Base-by-base conservation (phyloP, 2,113 vertebrate genomes). In the Vidua chalybeata region DNA sequence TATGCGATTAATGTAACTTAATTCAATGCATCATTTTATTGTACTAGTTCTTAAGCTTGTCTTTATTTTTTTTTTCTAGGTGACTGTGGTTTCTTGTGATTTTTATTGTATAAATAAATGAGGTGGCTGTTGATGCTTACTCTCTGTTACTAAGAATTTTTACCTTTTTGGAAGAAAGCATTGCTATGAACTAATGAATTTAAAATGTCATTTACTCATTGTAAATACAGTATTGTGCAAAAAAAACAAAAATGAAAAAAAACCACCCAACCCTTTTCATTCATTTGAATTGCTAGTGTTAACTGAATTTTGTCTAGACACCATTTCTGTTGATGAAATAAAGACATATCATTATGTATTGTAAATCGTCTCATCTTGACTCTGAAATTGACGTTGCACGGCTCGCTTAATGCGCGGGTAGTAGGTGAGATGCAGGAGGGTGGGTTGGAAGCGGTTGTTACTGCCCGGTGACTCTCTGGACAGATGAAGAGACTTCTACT, bases 301-400 rank as follows among this genome's bases (percentile, higher is more conserved):
- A 99, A 99, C 98, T 99, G 97, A 98, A 98, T 99, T 99, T 99
- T 99, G 99, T 99, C 99, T 99, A 98, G 99, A 99, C 99, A 99
- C 99, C 98, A 99, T 99, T 99, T 99, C 99, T 99, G 99, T 99
- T 99, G 98, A 99, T 99, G 99, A 99, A 99, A 99, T 99, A 99
- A 99, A 99, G 99, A 99, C 98, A 99, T 98, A 99, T 99, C 99
- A 99, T 98, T 98, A 98, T 98, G 98, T 98, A 99, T 98, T 98
- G 98, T 98, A 98, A 94, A 89, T 63, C 0, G 33, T 48, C 73
- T 95, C 93, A 48, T 93, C 81, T 87, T 87, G 80, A 45, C 87
- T 97, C 81, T 73, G 78, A 93, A 91, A 48, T 73, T 21, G 1
- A 14, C 84, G 51, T 45, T 75, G 31, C n/a, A 8, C 24, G 39